Conservation (phyloP, 2,888 invertebrate species). For the Drosophila hamatofila region DNA sequence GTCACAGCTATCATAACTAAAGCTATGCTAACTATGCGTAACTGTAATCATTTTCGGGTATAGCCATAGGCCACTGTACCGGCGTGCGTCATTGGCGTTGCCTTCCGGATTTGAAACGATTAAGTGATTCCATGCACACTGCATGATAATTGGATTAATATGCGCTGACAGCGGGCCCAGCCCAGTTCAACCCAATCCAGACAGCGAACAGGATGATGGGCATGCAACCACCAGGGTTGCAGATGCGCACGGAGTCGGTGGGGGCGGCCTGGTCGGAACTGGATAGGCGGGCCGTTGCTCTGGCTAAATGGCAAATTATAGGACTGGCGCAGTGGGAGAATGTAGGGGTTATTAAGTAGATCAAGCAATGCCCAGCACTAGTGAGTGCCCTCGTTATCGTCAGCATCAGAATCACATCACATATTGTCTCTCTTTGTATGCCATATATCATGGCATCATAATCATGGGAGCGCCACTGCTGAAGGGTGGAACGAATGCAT, state of each 20-base stretch:
- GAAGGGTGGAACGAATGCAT: slow-evolving; percentile 65
- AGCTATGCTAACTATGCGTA: slow-evolving; percentile 48
- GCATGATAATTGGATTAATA: slow-evolving; percentile 83
- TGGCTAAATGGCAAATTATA: slow-evolving; percentile 64
- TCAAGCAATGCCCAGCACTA: slow-evolving; percentile 16
- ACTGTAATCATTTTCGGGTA: slow-evolving; percentile 38
- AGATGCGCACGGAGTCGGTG: slow-evolving; percentile 1
- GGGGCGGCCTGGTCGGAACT: slow-evolving; percentile 44
- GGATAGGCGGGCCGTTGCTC: slow-evolving; percentile 40
- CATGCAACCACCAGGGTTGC: slow-evolving; percentile 40
- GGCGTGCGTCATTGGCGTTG: slow-evolving; percentile 41
- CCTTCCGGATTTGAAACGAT: slow-evolving; percentile 78
- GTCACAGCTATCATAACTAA: slow-evolving; percentile 37
- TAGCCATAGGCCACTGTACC: slow-evolving; percentile 38
- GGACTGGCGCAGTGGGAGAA: slow-evolving; percentile 26
- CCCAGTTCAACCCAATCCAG: slow-evolving; percentile 20
- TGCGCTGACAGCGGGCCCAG: slow-evolving; percentile 69
- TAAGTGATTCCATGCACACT: slow-evolving; percentile 82
- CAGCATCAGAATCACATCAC: slow-evolving; percentile 40
- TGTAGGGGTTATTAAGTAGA: slow-evolving; percentile 48
- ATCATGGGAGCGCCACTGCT: slow-evolving; percentile 19
- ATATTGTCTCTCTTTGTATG: background rate
- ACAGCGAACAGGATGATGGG: slow-evolving; percentile 54
- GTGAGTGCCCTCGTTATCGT: slow-evolving; percentile 61
- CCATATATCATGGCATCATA: slow-evolving; percentile 57